Evolutionary conservation across 2,113 vertebrate species (phyloP), one percentile per base, ranked within the genome.

Genomic region (Progne subis): DNA sequence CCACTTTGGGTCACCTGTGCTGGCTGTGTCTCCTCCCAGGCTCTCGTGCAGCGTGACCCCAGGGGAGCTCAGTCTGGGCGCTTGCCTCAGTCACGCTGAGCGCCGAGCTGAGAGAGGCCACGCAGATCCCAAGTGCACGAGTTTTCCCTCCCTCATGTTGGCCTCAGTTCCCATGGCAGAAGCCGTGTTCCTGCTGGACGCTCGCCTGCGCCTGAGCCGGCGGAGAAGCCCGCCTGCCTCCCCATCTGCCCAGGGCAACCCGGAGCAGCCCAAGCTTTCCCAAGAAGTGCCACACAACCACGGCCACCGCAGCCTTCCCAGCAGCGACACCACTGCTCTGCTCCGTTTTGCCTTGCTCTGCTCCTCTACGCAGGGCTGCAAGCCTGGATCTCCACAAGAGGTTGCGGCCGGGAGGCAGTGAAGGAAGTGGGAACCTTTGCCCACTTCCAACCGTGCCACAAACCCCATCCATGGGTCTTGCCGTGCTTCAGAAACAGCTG

Each of bases 131-230:
- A 29, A 23, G 4, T 34, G 49, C 49, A 23, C 14, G 23, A 28
- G 47, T 8, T 34, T 16, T 64, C 31, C 7, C 39, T 65, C 8
- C 31, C 14, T 34, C 31, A 7, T 2, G 11, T 18, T n/a, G 5
- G 39, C 25, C 76, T 29, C 17, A 23, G 39, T 23, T 23, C 31
- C 76, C 6, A 0, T 13, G 60, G 49, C 47, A 64, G 31, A 34
- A 18, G 11, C 18, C 1, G 1, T 2, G 5, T 28, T 26, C 59
- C 37, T 0, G 2, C 37, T 53, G 24, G 11, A 43, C 6, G 2
- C 31, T 34, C 59, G 18, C 18, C 31, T 43, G 37, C 0, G 2
- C 47, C 23, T 13, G 31, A n/a, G 47, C 37, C 47, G 18, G 24
- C 4, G 3, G 18, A 64, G 47, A n/a, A 53, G 39, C 39, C 49